These are phyloP conservation scores for Uloborus diversus DNA, from an alignment of 1,140 invertebrate genomes.

Conservation along the genomic window DNA sequence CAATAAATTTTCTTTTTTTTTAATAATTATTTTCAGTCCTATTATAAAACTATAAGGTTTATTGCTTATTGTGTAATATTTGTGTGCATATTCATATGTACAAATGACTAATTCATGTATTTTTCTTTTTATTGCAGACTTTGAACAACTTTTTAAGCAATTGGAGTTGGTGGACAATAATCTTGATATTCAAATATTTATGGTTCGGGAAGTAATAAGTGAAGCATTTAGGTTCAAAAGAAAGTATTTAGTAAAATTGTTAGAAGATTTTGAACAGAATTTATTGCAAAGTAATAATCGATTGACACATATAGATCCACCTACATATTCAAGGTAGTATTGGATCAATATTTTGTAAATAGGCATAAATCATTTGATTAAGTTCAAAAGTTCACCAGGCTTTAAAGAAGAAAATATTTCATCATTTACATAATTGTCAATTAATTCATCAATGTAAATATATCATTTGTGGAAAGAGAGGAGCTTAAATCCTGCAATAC, in stretches of 20 bases:
- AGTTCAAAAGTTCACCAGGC: too few species aligned
- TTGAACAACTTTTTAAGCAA: constrained; percentile 75
- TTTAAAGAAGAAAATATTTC: too few species aligned
- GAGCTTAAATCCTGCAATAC: too few species aligned
- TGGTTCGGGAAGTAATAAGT: constrained; percentile 78
- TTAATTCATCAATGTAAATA: background rate
- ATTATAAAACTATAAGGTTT: too few species aligned
- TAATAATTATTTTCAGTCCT: too few species aligned
- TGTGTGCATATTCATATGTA: too few species aligned
- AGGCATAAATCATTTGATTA: too few species aligned
- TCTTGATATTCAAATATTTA: constrained; percentile 73
- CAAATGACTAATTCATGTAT: too few species aligned
- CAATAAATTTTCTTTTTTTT: too few species aligned
- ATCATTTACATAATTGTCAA: background rate
- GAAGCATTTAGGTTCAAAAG: constrained; percentile 85
- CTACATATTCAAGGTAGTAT: constrained; percentile 43
- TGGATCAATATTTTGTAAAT: background rate
- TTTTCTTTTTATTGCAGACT: constrained; percentile 73
- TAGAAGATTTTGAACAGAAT: constrained; percentile 63
- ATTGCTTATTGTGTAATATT: too few species aligned
- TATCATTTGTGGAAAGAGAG: background rate
- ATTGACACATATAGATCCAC: constrained; percentile 27
- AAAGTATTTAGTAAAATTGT: constrained; percentile 73
- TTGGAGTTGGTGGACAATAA: constrained; percentile 78
- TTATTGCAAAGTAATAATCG: constrained; percentile 58